Evolutionary conservation across 2,797 vertebrate species (phyloP).

Genomic region (Trematomus bernacchii): DNA sequence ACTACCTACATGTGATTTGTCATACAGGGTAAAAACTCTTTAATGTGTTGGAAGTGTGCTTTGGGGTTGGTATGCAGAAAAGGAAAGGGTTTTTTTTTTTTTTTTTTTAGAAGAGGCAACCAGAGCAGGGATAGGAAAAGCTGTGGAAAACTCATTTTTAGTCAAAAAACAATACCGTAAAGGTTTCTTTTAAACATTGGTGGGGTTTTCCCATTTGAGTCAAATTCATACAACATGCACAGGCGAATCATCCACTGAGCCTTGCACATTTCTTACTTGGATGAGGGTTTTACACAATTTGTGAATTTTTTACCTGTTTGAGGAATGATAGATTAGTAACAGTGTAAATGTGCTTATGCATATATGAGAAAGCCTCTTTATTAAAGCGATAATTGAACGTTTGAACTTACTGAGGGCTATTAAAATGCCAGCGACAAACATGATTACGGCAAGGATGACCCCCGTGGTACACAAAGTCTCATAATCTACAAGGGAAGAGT

Average conservation of each 20-base stretch:
- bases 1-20: conserved; percentile 16
- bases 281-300: conserved; percentile 86
- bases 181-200: conserved; percentile 27
- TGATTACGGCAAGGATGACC: conserved; percentile 82
- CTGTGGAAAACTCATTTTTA: conserved; percentile 41
- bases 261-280: conserved; percentile 86
- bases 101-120: conserved; percentile 62
- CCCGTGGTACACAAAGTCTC: conserved; percentile 87
- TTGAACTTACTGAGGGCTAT: conserved; percentile 87
- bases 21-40: conserved; percentile 29
- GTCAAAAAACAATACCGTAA: conserved; percentile 19
- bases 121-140: conserved; percentile 42
- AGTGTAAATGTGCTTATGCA: conserved; percentile 21
- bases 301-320: conserved; percentile 89
- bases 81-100: conserved; percentile 24
- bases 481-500: conserved; percentile 80
- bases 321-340: conserved; percentile 75
- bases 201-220: conserved; percentile 49
- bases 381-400: conserved; percentile 14
- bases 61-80: conserved; percentile 40
- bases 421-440: conserved; percentile 87
- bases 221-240: conserved; percentile 84
- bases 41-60: conserved; percentile 72
- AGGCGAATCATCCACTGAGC: conserved; percentile 67
- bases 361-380: conserved; percentile 19